Percentiles rank a stretch among this genome's conserved stretches.
Conservation (phyloP, 2,113 vertebrate species). For the Reinhardtius hippoglossoides region DNA sequence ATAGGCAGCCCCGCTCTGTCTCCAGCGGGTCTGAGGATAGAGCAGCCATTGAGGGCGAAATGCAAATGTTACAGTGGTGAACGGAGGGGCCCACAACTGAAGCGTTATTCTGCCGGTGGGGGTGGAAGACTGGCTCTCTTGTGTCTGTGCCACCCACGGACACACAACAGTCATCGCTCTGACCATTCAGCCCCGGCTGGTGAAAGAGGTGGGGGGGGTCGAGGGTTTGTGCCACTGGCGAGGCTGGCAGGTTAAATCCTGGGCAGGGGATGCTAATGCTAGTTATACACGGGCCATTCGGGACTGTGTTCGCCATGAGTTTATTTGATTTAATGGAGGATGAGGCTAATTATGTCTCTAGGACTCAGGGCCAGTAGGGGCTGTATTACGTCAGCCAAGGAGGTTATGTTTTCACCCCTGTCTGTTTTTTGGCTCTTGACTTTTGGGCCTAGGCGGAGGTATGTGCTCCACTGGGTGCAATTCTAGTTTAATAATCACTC, state of each 20-base stretch:
- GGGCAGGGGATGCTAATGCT: constrained; percentile 18
- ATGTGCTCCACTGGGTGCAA: no score
- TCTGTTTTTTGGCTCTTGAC: no score
- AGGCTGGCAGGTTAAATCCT: constrained; percentile 41
- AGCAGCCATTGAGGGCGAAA: constrained; percentile 76
- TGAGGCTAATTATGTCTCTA: not conserved
- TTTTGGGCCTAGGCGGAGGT: no score
- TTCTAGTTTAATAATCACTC: no score
- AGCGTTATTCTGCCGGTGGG: constrained; percentile 70
- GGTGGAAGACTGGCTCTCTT: constrained; percentile 71
- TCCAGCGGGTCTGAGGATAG: constrained; percentile 65
- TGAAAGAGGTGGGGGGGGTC: constrained; percentile 48
- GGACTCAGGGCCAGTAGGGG: not conserved
- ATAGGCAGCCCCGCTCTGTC: constrained; percentile 50
- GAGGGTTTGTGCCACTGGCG: constrained; percentile 15
- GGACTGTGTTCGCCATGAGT: constrained; percentile 22
- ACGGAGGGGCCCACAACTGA: constrained; percentile 72
- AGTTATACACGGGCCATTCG: constrained; percentile 32
- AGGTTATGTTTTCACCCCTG: not conserved
- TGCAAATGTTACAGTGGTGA: constrained; percentile 80
- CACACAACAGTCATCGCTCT: constrained; percentile 72
- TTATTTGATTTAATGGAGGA: not conserved
- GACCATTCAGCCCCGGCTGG: constrained; percentile 61
- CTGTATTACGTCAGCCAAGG: not conserved
- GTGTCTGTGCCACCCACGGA: constrained; percentile 77